Base-by-base conservation (phyloP, 2,113 vertebrate genomes). In the Coregonus clupeaformis region DNA sequence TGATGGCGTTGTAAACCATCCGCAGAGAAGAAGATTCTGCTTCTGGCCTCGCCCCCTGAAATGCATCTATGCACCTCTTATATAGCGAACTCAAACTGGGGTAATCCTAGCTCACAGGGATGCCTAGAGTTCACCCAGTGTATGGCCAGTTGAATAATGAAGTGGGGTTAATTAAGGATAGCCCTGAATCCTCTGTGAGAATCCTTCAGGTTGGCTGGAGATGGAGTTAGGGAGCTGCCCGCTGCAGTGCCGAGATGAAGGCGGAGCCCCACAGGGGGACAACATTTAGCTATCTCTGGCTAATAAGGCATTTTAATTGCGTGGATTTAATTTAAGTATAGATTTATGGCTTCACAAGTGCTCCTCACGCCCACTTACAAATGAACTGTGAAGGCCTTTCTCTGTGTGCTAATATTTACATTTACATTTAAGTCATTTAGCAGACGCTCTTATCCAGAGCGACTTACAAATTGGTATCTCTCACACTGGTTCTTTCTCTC, bases 141-240 rank as follows among this genome's bases (percentile, higher is more conserved):
- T 84, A 76, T 82, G 77, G 77, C 80, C 85, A 84, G 84, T 81
- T 90, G 82, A 81, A 89, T 80, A 87, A 89, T 84, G 82, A 86
- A 80, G 71, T 79, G 5, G 80, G 86, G 87, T 88, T 91, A 89
- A 92, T 92, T 91, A 92, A 91, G 87, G 84, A 80, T 83, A 77
- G 68, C 82, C 85, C 73, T 83, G 84, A 90, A 75, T 68, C 62
- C 75, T 73, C 84, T 77, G 52, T 22, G 20, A 69, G 71, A 84
- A 88, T 81, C 76, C 74, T 68, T 70, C 36, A 45, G 32, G 80
- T 73, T 77, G 60, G 63, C 62, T 81, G 71, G 65, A 80, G 71
- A 77, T 52, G 70, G 13, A 67, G 14, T 36, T 18, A 67, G 64
- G 7, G 7, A 52, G 49, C 49, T 52, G 49, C 49, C 49, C 49